Evolutionary conservation across 2,797 vertebrate genomes (phyloP), one percentile per base, ranked within the genome.

Genomic region (Molothrus aeneus): DNA sequence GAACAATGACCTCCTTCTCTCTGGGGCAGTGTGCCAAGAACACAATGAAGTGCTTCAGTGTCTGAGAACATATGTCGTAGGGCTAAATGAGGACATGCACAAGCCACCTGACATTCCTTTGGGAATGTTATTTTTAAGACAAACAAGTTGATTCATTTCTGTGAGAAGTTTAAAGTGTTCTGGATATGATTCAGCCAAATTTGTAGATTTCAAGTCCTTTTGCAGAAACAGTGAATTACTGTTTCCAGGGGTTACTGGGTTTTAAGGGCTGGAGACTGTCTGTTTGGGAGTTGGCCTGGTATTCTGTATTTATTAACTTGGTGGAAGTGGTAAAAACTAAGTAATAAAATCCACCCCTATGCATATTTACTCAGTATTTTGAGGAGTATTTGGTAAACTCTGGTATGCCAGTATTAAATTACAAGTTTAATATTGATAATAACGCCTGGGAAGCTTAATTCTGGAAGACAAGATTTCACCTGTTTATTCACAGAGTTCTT

Each of bases 71-170:
- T 88, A 36, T 72, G 89, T 83, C 59, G 9, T 75, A 26, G 82
- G 84, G 93, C 73, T 95, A 94, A 90, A 80, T 50, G 82, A 96
- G 92, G 93, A 96, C 92, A 86, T 31, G 40, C 40, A 0, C 24
- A 65, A 81, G 85, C 82, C 92, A 97, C 93, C 92, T 97, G 91
- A 96, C 93, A 69, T 92, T 92, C 85, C 65, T 84, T 64, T 64
- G 85, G 65, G 82, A 38, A n/a, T 45, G 50, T 36, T 88, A 29
- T 81, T 90, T 91, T 89, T 90, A 70, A 86, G 80, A 86, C 77
- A 92, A 95, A 88, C 80, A 81, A 92, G 70, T 86, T 63, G 47
- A 68, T 93, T 96, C 24, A 66, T 90, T 92, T 91, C 63, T 90
- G 17, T 15, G 20, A 91, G 66, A 84, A 64, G 60, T 80, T 92